Conservation (phyloP, 2,797 vertebrate genomes). For the Morus bassanus region DNA sequence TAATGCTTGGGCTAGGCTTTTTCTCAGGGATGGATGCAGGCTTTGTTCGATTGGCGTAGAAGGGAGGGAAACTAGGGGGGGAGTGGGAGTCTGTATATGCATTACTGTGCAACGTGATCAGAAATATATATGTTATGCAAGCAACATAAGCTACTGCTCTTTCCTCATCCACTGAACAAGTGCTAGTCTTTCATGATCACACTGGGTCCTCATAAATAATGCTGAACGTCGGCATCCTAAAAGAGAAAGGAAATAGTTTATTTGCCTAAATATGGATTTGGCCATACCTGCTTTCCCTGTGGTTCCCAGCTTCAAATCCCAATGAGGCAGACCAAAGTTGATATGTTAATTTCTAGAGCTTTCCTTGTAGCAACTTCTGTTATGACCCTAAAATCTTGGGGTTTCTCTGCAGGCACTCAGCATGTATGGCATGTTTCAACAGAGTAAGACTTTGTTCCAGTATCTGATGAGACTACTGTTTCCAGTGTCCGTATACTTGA, state of each 20-base stretch:
- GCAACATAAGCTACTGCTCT: neutral
- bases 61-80: neutral
- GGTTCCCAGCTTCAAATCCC: neutral
- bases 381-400: neutral
- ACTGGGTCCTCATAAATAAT: neutral
- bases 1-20: neutral
- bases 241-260: neutral
- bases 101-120: neutral
- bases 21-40: neutral
- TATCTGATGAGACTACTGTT: neutral
- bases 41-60: accelerated
- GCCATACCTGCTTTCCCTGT: neutral
- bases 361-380: neutral
- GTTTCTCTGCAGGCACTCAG: neutral
- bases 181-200: neutral
- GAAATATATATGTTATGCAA: neutral
- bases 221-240: neutral
- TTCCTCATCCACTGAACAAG: neutral
- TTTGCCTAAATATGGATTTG: neutral
- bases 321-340: neutral
- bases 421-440: neutral
- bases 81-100: neutral
- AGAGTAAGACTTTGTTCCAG: neutral
- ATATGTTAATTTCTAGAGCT: neutral
- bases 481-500: neutral